A percentile compares a stretch with the other conserved stretches of the same genome.
These are phyloP conservation scores for Sinohyriopsis cumingii DNA, from an alignment of 2,888 invertebrate genomes.

Conservation along the genomic window DNA sequence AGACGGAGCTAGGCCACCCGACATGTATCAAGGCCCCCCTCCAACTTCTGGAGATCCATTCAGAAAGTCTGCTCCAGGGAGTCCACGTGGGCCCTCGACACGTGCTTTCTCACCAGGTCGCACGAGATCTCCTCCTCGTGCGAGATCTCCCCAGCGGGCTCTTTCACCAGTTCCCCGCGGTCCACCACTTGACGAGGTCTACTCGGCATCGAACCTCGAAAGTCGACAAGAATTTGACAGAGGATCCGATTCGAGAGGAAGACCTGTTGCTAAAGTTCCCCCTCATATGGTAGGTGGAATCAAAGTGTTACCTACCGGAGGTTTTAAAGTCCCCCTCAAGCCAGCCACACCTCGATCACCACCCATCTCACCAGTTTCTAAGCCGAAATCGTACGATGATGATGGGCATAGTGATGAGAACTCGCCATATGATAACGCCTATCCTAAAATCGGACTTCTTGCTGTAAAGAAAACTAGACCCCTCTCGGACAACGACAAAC, in stretches of 20 bases:
- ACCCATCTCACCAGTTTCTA: conserved; percentile 21
- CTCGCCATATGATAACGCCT: conserved; percentile 41
- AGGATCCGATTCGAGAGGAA: conserved; percentile 20
- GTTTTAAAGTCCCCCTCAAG: conserved; percentile 32
- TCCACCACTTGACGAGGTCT: conserved; percentile 27
- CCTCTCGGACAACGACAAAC: no score
- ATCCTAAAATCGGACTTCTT: conserved; percentile 8
- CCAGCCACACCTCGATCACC: conserved; percentile 28
- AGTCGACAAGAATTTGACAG: conserved; percentile 43
- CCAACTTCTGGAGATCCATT: conserved; percentile 10
- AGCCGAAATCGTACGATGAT: conserved; percentile 14
- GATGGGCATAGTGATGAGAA: conserved; percentile 21
- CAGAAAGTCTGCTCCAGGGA: conserved; percentile 1
- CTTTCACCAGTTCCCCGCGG: conserved; percentile 14
- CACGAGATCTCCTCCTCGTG: conserved; percentile 19
- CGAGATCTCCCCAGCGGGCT: conserved; percentile 23
- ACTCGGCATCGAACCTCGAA: conserved; percentile 60
- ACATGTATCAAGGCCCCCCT: conserved; percentile 9
- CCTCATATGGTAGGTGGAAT: conserved; percentile 61
- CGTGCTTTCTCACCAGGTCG: conserved; percentile 1
- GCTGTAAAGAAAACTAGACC: no score
- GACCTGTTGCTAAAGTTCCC: conserved; percentile 64
- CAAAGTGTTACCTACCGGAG: conserved; percentile 46
- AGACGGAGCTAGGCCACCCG: conserved; percentile 1
- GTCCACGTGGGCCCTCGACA: conserved; percentile 6